Base-by-base conservation (phyloP, 2,113 vertebrate genomes). In the Azemiops feae region DNA sequence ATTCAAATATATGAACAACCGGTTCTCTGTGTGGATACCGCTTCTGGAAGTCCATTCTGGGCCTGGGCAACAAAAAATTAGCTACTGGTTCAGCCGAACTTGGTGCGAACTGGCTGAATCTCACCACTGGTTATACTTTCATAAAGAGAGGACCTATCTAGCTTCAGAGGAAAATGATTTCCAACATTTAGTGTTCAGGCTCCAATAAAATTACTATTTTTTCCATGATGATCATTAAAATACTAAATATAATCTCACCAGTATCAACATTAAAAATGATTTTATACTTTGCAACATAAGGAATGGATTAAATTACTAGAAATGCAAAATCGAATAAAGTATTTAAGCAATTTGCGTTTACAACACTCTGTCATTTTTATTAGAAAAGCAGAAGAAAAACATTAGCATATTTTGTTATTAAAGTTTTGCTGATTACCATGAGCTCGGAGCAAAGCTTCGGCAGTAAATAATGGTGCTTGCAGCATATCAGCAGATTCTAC, bases 401-500 rank as follows among this genome's bases (percentile, higher is more conserved):
- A 30, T 55, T 85, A 57, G 88, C 34, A 94, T 25, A 89, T 85
- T 93, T 95, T 92, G 43, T 86, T 92, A 57, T 81, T 81, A 23
- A 89, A 91, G 4, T 34, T 57, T 55, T 81, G 10, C 50, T 89
- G 57, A 91, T 98, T 99, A 99, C 99, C 99, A 86, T 99, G 98
- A 93, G 99, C 99, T 92, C 99, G 98, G 89, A 99, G 99, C 60
- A 99, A 98, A 94, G 99, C 99, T 97, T 99, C 99, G 93, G 99
- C 99, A 94, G 99, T 99, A 93, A 99, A 99, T 18, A 99, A 98
- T 0, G 99, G 99, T 52, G 99, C 99, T 96, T 99, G 99, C 92
- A 99, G 98, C 99, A 99, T 99, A 97, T 99, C 99, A 81, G 99
- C 99, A 30, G 99, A 99, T 97, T 99, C 99, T 97, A 99, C 99